These are phyloP conservation scores for Centroberyx gerrardi DNA, from an alignment of 2,797 vertebrate species.

Conservation along the genomic window DNA sequence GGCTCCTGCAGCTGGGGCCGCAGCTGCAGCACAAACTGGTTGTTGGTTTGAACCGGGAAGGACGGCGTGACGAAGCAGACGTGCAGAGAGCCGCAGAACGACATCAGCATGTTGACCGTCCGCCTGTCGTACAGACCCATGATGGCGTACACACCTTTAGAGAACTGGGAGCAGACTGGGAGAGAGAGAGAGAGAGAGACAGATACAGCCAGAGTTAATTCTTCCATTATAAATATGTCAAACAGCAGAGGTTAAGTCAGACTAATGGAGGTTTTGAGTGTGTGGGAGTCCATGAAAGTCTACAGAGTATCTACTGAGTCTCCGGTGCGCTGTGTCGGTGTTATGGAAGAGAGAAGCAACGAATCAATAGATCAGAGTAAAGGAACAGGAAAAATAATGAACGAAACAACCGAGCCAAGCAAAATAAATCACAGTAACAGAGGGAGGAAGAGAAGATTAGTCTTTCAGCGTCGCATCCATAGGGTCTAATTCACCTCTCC, in stretches of 20 bases:
- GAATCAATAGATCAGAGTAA: no score
- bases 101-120: slow-evolving; percentile 98
- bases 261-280: no score
- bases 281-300: not conserved
- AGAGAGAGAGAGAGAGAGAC: not conserved
- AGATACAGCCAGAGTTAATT: not conserved
- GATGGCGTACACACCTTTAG: slow-evolving; percentile 97
- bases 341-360: not conserved
- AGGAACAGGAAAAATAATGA: no score
- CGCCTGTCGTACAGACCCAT: slow-evolving; percentile 96
- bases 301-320: no score
- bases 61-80: slow-evolving; percentile 97
- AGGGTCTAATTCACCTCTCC: no score
- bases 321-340: not conserved
- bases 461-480: no score
- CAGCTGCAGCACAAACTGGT: slow-evolving; percentile 98
- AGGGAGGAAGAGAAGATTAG: not conserved
- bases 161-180: slow-evolving; percentile 97
- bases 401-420: no score
- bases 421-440: not conserved
- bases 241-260: no score
- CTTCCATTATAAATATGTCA: not conserved
- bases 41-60: slow-evolving; percentile 95
- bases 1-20: slow-evolving; percentile 95
- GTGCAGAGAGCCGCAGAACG: slow-evolving; percentile 96